Evolutionary conservation across 1,140 invertebrate species (phyloP).

Genomic region (Medauroidea extradentata): DNA sequence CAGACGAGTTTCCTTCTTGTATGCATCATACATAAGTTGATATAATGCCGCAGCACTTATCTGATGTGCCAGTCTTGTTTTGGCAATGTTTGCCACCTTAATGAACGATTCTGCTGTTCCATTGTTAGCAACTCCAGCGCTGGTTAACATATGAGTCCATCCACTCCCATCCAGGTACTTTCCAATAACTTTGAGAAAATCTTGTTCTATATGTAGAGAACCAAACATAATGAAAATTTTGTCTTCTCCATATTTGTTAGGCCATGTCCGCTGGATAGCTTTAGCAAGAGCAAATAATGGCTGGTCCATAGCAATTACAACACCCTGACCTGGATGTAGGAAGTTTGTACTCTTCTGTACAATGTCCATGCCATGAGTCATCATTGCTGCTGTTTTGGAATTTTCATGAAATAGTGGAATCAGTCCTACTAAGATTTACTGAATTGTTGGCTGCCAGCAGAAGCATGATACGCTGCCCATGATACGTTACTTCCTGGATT

Average conservation of each 20-base stretch:
- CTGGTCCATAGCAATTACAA: constrained; percentile 22
- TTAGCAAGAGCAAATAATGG: constrained; percentile 27
- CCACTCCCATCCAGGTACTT: constrained; percentile 19
- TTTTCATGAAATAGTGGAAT: constrained; percentile 1
- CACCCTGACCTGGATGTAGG: constrained; percentile 23
- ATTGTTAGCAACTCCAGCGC: constrained; percentile 13
- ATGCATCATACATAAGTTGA: constrained; percentile 14
- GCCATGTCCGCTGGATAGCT: constrained; percentile 26
- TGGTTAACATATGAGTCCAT: constrained; percentile 18
- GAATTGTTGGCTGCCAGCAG: no score
- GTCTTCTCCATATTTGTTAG: constrained; percentile 26
- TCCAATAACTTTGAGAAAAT: constrained; percentile 9
- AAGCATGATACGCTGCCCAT: no score
- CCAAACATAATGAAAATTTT: constrained; percentile 28
- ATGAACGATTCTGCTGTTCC: constrained; percentile 19
- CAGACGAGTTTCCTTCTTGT: constrained; percentile 1
- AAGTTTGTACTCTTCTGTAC: constrained; percentile 4
- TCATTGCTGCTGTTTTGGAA: constrained; percentile 3
- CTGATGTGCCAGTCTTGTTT: constrained; percentile 19
- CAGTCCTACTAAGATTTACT: not conserved
- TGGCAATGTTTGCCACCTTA: constrained; percentile 14
- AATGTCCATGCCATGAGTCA: constrained; percentile 16
- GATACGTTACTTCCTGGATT: no score
- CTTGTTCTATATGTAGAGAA: constrained; percentile 26
- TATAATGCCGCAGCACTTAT: constrained; percentile 20